Evolutionary conservation across 1,140 invertebrate species (phyloP).

Genomic region (Drosophila triauraria): DNA sequence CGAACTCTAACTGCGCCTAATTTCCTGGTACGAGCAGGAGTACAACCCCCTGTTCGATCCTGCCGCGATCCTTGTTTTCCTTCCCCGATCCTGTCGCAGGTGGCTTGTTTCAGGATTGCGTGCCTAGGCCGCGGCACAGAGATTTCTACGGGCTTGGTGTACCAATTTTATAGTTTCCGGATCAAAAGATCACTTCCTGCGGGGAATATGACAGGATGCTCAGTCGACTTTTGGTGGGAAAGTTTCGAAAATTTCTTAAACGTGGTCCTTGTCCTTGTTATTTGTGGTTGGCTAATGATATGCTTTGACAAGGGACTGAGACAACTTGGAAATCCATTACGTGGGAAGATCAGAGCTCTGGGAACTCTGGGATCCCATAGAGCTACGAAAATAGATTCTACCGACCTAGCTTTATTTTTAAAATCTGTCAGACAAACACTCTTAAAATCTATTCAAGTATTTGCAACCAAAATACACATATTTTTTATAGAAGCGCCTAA

Average conservation of each 20-base stretch:
- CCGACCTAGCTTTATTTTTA: not conserved
- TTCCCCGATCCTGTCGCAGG: conserved; percentile 59
- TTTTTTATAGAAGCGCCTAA: not conserved
- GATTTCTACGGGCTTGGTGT: conserved; percentile 53
- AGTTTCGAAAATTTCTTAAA: conserved; percentile 27
- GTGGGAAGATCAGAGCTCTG: not conserved
- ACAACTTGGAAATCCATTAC: not conserved
- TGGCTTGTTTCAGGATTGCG: conserved; percentile 66
- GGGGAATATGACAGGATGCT: conserved; percentile 77
- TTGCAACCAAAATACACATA: conserved; percentile 1
- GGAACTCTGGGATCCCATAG: not conserved
- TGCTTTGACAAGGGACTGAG: conserved; percentile 31
- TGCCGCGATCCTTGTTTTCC: conserved; percentile 12
- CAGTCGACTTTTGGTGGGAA: conserved; percentile 58
- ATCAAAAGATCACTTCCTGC: conserved; percentile 84
- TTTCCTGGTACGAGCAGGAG: conserved; percentile 34
- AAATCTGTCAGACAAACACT: conserved; percentile 6
- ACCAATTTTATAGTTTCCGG: conserved; percentile 82
- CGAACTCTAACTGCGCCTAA: conserved; percentile 43
- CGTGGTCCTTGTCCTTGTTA: conserved; percentile 9
- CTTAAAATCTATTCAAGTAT: conserved; percentile 5
- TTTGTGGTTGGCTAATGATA: conserved; percentile 43
- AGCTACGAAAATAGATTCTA: not conserved
- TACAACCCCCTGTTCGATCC: conserved; percentile 29
- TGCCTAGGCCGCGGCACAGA: conserved; percentile 54